Conservation (phyloP, 2,888 invertebrate genomes). For the Caenorhabditis sp. region DNA sequence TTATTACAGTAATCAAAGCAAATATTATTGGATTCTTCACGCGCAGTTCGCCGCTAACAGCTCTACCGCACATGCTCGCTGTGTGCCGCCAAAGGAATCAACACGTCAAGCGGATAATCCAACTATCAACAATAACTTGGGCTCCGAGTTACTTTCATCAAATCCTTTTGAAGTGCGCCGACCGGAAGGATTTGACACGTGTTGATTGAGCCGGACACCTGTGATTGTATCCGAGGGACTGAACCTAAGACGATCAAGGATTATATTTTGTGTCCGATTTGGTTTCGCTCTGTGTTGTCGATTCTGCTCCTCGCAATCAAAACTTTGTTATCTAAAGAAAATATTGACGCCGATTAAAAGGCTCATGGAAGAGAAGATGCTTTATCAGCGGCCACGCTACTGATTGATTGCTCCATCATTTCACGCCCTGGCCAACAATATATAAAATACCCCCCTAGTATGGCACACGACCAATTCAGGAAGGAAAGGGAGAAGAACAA, state of each 20-base stretch:
- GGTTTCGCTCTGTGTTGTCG: neutral
- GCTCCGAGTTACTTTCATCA: conserved; percentile 11
- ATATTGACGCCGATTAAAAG: conserved; percentile 50
- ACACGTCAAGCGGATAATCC: conserved; percentile 55
- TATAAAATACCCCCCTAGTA: too few species aligned
- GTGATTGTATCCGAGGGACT: neutral
- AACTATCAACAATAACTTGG: conserved; percentile 53
- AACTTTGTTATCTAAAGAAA: conserved; percentile 52
- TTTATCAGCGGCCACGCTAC: conserved; percentile 43
- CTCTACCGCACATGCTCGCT: conserved; percentile 37
- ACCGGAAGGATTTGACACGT: conserved; percentile 42
- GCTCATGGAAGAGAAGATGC: conserved; percentile 21
- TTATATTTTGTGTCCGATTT: too few species aligned
- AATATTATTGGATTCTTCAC: conserved; percentile 29
- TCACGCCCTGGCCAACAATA: too few species aligned
- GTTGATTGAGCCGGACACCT: neutral
- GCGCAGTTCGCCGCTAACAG: conserved; percentile 34
- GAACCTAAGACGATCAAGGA: too few species aligned
- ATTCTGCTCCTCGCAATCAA: conserved; percentile 23
- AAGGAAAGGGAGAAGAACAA: neutral
- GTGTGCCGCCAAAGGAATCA: conserved; percentile 50
- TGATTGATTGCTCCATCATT: conserved; percentile 52
- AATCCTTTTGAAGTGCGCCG: conserved; percentile 36
- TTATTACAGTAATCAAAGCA: conserved; percentile 53
- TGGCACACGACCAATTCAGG: too few species aligned